phyloP scores from a whole-genome alignment of 2,113 vertebrate species.

The Brienomyrus longianalis region DNA sequence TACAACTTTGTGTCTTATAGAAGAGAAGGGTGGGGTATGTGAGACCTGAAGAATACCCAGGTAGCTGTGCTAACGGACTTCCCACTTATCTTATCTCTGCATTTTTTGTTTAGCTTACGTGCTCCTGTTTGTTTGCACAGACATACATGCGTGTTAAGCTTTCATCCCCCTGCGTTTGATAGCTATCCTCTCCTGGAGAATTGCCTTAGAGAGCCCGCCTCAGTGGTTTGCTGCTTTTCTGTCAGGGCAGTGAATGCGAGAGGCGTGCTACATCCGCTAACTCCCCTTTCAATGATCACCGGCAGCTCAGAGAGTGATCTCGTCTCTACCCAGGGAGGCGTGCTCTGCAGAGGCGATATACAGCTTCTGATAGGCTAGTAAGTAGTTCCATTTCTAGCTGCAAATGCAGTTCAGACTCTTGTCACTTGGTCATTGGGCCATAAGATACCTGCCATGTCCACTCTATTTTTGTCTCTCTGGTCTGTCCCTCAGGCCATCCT shows the following conservation, averaged over 20 bases:
- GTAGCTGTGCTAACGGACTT: neutral
- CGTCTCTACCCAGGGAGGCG: neutral
- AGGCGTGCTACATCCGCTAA: neutral
- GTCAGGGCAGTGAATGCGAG: neutral
- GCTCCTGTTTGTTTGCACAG: neutral
- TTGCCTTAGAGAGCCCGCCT: neutral
- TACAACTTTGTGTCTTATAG: neutral
- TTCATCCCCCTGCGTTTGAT: neutral
- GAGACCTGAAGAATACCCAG: neutral
- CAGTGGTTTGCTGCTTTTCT: neutral
- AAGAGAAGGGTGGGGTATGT: neutral
- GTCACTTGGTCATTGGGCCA: slow-evolving; percentile 3
- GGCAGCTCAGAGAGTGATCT: neutral
- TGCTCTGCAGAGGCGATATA: neutral
- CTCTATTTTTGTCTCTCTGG: slow-evolving; percentile 24
- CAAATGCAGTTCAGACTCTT: slow-evolving; percentile 26
- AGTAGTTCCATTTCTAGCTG: neutral
- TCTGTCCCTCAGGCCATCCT: neutral
- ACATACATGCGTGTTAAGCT: neutral
- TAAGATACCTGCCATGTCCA: slow-evolving; percentile 18
- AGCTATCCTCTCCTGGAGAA: neutral
- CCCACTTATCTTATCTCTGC: neutral
- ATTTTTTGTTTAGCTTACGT: neutral
- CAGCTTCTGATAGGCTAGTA: slow-evolving; percentile 7
- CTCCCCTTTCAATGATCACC: neutral